Conservation (phyloP, 1,140 invertebrate species). For the Ceratina australensis region DNA sequence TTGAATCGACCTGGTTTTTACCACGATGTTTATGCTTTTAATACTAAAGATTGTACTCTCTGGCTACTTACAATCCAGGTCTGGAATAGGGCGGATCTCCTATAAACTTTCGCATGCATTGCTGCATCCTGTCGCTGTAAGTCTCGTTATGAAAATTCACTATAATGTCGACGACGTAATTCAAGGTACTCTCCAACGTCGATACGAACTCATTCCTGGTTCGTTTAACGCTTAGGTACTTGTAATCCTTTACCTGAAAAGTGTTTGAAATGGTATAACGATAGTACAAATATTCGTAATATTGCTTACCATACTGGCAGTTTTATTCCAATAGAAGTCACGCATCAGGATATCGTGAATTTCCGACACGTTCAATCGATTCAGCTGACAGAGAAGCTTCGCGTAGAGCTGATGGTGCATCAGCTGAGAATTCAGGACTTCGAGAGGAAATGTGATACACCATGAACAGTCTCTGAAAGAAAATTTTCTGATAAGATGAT, state of each 20-base stretch:
- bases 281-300: neutral
- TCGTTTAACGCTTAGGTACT: conserved; percentile 62
- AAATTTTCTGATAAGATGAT: conserved; percentile 8
- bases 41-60: too few species aligned
- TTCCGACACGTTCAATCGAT: conserved; percentile 58
- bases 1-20: conserved; percentile 9
- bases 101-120: conserved; percentile 65
- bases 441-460: conserved; percentile 68
- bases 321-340: conserved; percentile 74
- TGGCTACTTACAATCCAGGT: conserved; percentile 65
- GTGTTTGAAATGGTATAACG: neutral
- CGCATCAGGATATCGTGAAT: conserved; percentile 62
- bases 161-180: conserved; percentile 69
- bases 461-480: conserved; percentile 65
- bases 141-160: conserved; percentile 68
- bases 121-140: conserved; percentile 49
- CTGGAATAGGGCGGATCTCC: conserved; percentile 60
- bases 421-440: conserved; percentile 74
- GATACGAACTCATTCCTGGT: conserved; percentile 58
- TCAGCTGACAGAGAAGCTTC: conserved; percentile 67
- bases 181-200: conserved; percentile 60
- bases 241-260: conserved; percentile 66
- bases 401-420: conserved; percentile 64
- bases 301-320: conserved; percentile 65
- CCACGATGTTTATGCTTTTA: neutral